Conservation (phyloP, 2,113 vertebrate species). For the Agapornis roseicollis region DNA sequence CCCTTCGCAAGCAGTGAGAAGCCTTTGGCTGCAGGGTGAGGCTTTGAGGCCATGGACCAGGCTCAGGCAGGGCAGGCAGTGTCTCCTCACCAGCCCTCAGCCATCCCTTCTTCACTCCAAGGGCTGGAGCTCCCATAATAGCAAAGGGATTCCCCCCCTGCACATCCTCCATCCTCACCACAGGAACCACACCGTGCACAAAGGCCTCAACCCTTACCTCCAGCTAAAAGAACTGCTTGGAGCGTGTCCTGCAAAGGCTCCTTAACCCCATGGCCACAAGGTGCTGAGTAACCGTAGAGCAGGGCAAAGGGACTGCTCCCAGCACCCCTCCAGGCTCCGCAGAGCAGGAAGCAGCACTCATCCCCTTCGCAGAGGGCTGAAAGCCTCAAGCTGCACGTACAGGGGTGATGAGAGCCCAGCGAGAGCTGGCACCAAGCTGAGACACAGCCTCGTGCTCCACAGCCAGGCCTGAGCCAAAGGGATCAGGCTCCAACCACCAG, state of each 20-base stretch:
- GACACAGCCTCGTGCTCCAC: fast-evolving
- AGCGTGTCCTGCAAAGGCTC: fast-evolving
- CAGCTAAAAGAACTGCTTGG: fast-evolving
- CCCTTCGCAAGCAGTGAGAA: not conserved
- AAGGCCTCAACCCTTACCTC: fast-evolving
- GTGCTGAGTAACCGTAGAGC: fast-evolving
- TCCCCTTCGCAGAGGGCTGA: not conserved
- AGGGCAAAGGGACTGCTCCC: fast-evolving
- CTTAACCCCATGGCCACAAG: fast-evolving
- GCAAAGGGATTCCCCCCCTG: too few relatives aligned
- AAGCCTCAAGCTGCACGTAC: not conserved
- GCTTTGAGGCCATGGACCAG: fast-evolving
- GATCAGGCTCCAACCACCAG: not conserved
- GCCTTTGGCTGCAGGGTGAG: not conserved
- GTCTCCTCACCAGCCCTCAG: not conserved
- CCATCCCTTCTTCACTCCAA: not conserved
- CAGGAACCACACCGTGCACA: fast-evolving
- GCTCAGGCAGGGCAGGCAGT: not conserved
- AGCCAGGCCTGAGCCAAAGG: not conserved
- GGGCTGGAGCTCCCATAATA: not conserved
- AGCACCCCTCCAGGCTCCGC: fast-evolving
- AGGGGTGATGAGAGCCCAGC: not conserved
- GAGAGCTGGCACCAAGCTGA: not conserved
- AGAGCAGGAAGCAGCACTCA: fast-evolving
- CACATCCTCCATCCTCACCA: fast-evolving